Evolutionary conservation across 2,888 invertebrate species (phyloP), one percentile per base, ranked within the genome.

Genomic region (Homarus gammarus): DNA sequence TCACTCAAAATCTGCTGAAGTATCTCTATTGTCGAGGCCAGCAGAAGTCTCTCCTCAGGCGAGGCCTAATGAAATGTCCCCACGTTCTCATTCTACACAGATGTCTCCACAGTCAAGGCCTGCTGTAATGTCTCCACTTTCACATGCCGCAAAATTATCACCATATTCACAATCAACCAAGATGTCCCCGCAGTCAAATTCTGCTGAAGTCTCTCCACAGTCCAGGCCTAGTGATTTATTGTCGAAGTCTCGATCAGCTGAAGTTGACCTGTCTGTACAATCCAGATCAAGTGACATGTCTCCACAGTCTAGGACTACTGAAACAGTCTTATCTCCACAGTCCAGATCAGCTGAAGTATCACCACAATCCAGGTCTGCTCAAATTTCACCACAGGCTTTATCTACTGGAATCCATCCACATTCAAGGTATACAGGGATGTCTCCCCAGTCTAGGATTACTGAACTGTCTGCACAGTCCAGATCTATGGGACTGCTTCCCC

Each of bases 341-440:
- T 77, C 83, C 15, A 84, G 84, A 31, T 78, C 84, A 5, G 75
- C 81, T 22, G 88, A 83, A 40, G 36, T 84, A n/a, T 84, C 84
- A 31, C 87, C 87, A 2, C 44, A 72, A 18, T 84, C 88, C 22
- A 49, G 87, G 61, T 15, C 75, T 0, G 75, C 72, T 44, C 64
- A 83, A 44, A 64, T 87, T n/a, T 82, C 87, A 5, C 79, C 87
- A 61, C 83, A 88, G 22, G 68, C 88, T 27, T 38, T 44, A 18
- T 64, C 38, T 12, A 22, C 51, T 31, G 83, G 79, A 22, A 77
- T 89, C 33, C 56, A 56, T 38, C 77, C 88, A 31, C 70, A 77
- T 31, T 78, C 88, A 27, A 70, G 64, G 31, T 84, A 33, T 64
- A 49, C 68, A 56, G 82, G 38, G n/a, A n/a, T 61, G 31, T 75